Evolutionary conservation across 64 coral and sea anemone genomes (phyloP).

Genomic region (Anthopleura sola): DNA sequence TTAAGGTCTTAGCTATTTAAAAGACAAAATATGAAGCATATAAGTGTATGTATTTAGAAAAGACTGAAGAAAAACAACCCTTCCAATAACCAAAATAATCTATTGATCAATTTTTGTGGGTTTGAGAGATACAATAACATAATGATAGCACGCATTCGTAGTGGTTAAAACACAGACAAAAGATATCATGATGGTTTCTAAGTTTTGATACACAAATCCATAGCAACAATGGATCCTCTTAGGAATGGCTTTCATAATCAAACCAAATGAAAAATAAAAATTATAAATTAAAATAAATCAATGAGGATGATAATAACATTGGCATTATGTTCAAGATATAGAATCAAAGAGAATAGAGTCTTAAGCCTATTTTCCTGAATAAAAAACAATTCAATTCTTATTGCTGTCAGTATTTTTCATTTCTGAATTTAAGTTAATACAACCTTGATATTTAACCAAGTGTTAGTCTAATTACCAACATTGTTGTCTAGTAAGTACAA

Average conservation of each 20-base stretch:
- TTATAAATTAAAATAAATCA: not conserved
- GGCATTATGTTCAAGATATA: no score
- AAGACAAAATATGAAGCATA: not conserved
- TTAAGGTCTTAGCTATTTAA: not conserved
- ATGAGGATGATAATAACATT: no score
- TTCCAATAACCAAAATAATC: not conserved
- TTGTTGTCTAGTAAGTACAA: no score
- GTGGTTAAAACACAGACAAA: constrained; percentile 10
- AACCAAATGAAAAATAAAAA: not conserved
- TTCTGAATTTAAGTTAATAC: no score
- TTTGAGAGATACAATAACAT: constrained; percentile 1
- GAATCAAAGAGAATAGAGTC: not conserved
- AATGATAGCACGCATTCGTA: not conserved
- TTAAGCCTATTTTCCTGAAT: not conserved
- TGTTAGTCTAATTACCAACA: no score
- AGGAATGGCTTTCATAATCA: not conserved
- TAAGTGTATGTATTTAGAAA: not conserved
- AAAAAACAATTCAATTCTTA: no score
- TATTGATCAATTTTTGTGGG: not conserved
- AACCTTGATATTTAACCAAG: not conserved
- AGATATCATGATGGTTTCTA: not conserved
- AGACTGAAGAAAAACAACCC: not conserved
- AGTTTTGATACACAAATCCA: not conserved
- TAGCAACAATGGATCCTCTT: not conserved
- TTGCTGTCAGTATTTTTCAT: no score